A percentile compares a stretch with the other conserved stretches of the same genome.
phyloP scores from a whole-genome alignment of 2,888 invertebrate genomes.

The Mactromeris polynyma region DNA sequence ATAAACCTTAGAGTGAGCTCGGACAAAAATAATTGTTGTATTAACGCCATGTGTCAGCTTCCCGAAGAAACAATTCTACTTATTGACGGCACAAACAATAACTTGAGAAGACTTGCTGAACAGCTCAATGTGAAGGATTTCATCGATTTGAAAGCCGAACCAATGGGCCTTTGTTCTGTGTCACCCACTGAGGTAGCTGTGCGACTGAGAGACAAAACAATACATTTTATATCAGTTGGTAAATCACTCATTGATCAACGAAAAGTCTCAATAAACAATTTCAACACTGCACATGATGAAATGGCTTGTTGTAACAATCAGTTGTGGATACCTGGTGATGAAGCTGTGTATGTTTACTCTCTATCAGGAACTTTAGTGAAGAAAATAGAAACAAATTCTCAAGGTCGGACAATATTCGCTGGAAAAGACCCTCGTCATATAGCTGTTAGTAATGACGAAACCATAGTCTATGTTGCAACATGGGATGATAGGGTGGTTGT shows the following conservation, averaged over 20 bases:
- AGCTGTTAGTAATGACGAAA: not conserved
- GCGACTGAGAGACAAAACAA: not conserved
- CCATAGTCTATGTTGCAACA: not conserved
- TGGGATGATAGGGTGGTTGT: constrained; percentile 1
- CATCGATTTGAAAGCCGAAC: not conserved
- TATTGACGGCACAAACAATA: not conserved
- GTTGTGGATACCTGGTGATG: not conserved
- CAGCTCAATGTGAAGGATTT: not conserved
- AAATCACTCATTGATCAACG: not conserved
- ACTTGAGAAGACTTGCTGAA: not conserved
- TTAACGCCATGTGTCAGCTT: not conserved
- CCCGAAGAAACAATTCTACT: not conserved
- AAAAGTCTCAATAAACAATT: not conserved
- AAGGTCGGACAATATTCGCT: not conserved
- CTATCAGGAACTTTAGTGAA: not conserved
- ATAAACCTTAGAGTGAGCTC: not conserved
- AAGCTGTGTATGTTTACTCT: not conserved
- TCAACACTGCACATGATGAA: not conserved
- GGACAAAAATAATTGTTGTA: not conserved
- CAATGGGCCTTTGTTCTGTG: not conserved
- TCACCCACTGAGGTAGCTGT: not conserved
- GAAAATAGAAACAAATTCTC: not conserved
- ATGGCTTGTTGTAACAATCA: not conserved
- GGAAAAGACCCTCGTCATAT: not conserved
- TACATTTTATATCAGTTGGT: not conserved